A percentile compares a stretch with the other conserved stretches of the same genome.
Evolutionary conservation across 2,113 vertebrate genomes (phyloP).

Genomic region (Polypterus senegalus): DNA sequence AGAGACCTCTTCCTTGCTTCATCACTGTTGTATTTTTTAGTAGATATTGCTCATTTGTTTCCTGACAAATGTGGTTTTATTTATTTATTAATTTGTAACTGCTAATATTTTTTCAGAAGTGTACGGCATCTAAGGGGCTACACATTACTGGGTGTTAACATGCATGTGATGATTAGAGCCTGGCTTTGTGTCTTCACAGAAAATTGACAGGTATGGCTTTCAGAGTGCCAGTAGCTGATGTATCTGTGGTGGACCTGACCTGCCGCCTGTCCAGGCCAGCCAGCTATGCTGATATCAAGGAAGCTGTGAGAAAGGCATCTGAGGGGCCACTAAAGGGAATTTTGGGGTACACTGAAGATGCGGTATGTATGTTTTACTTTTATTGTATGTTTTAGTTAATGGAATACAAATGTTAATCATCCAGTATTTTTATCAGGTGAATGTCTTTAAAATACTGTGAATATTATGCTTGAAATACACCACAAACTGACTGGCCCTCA

Average conservation of each 20-base stretch:
- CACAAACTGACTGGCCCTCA: too few species aligned
- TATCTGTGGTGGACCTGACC: conserved; percentile 78
- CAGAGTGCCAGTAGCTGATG: conserved; percentile 68
- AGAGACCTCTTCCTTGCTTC: too few species aligned
- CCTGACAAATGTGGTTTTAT: too few species aligned
- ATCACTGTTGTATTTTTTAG: too few species aligned
- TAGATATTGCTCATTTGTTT: too few species aligned
- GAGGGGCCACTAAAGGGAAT: conserved; percentile 64
- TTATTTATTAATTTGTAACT: too few species aligned
- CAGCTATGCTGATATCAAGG: conserved; percentile 58
- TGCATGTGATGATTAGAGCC: too few species aligned
- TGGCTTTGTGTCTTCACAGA: conserved; percentile 26
- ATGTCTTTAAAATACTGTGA: neutral
- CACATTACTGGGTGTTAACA: too few species aligned
- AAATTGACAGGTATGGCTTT: conserved; percentile 83
- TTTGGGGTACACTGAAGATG: conserved; percentile 74
- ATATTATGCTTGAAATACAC: too few species aligned
- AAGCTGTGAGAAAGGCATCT: conserved; percentile 60
- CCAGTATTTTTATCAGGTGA: neutral
- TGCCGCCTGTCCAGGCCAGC: conserved; percentile 61
- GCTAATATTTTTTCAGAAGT: too few species aligned
- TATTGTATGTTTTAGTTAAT: too few species aligned
- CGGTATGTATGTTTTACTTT: conserved; percentile 26
- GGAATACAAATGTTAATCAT: neutral
- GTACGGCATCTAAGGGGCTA: too few species aligned